Evolutionary conservation across 2,888 invertebrate genomes (phyloP), one percentile per base, ranked within the genome.

Genomic region (Prenolepis imparis): DNA sequence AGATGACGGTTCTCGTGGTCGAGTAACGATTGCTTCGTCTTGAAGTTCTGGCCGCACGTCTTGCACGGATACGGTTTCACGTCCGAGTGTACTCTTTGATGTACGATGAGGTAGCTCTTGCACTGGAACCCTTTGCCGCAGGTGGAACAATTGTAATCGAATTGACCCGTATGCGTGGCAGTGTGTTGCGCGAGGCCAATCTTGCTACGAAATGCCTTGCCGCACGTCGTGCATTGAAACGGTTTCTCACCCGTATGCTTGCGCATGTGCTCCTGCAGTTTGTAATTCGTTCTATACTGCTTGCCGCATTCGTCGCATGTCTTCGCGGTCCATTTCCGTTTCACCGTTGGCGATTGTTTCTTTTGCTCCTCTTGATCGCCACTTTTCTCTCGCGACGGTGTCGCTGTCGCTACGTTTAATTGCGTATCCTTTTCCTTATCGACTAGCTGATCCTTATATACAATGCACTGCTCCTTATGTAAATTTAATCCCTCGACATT

Each of bases 51-150:
- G 0, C 95, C 95, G 88, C 96, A 96, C 0, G 95, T 96, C 1
- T 95, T 95, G 89, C 96, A 96, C 0, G 95, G 95, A 89, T 95
- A 96, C 0, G 96, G 96, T 90, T 96, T 96, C 6, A 95, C 87
- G 86, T 96, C 96, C 0, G 96, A 96, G 92, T 96, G 96, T 0
- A 96, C 96, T 74, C 96, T 94, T 91, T 96, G 96, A 91, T 96
- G 96, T 1, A 96, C 96, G 85, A 96, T 96, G 39, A 96, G 93
- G 88, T 96, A 96, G 88, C 96, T 96, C 89, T 96, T 96, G 89
- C 96, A 96, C 84, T 96, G 96, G 88, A 96, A 96, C 18, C 96
- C 96, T 93, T 96, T 96, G 1, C 96, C 96, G 87, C 96, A 96
- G 0, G 95, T 96, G 3, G 95, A 95, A 91, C 96, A 96, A 21